Conservation (phyloP, 2,113 vertebrate genomes). For the Hypanus sabinus region DNA sequence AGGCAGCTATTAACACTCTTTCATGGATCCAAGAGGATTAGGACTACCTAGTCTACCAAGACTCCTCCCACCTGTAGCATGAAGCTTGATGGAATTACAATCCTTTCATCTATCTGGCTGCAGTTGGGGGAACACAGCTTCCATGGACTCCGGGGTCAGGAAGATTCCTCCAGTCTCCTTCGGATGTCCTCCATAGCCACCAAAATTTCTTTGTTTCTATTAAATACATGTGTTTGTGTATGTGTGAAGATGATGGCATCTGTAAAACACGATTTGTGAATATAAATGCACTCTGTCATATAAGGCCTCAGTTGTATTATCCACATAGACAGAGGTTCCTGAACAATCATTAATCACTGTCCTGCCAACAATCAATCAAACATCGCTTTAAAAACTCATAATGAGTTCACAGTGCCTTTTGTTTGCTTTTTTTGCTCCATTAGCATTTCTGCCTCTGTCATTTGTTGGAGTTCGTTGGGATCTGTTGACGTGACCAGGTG, state of each 20-base stretch:
- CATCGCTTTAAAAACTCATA: constrained; percentile 31
- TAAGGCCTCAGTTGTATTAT: not conserved
- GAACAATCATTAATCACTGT: constrained; percentile 34
- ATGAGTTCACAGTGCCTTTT: constrained; percentile 33
- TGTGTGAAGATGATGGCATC: not conserved
- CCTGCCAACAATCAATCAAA: constrained; percentile 37
- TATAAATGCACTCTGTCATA: constrained; percentile 20
- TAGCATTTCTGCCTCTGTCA: constrained; percentile 27
- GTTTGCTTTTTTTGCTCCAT: constrained; percentile 35
- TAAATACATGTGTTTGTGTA: not conserved
- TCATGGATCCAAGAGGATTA: not conserved
- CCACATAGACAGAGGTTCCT: constrained; percentile 30
- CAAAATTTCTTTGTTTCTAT: not conserved
- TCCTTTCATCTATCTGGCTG: not conserved
- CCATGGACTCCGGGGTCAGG: not conserved
- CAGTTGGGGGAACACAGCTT: not conserved
- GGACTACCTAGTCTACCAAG: not conserved
- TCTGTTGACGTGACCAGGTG: constrained; percentile 26
- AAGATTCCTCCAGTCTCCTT: not conserved
- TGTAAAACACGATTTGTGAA: not conserved
- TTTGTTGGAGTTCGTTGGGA: not conserved
- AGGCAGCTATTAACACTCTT: not conserved
- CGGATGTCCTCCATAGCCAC: too few relatives aligned
- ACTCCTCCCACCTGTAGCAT: not conserved
- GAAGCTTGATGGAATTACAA: not conserved